These are phyloP conservation scores for Eilema griseolum DNA, from an alignment of 2,888 invertebrate species.

Conservation along the genomic window DNA sequence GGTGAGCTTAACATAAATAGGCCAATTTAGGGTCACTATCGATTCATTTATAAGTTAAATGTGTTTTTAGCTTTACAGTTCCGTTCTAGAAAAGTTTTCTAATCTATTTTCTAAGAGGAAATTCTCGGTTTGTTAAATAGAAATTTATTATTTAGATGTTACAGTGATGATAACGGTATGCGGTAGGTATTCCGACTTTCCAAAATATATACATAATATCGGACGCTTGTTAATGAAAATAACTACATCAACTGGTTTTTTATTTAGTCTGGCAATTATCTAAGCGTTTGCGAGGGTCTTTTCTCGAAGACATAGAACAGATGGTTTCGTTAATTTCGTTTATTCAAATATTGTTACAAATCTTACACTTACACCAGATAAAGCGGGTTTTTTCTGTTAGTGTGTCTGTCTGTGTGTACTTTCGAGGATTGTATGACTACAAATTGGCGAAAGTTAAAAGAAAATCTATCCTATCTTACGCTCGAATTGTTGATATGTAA, in stretches of 20 bases:
- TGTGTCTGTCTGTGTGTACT: too few species aligned
- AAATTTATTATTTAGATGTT: conserved; percentile 34
- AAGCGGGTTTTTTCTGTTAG: not conserved
- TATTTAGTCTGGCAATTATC: conserved; percentile 36
- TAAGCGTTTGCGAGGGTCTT: conserved; percentile 23
- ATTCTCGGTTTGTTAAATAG: conserved; percentile 32
- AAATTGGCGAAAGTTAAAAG: conserved; percentile 7
- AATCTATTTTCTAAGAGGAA: conserved; percentile 12
- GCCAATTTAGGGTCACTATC: conserved; percentile 34
- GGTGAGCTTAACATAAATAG: conserved; percentile 84
- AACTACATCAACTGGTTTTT: conserved; percentile 42
- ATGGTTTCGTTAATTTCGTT: not conserved
- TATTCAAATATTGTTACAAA: not conserved
- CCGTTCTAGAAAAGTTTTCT: conserved; percentile 31
- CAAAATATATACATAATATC: conserved; percentile 42
- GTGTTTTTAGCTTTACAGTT: conserved; percentile 37
- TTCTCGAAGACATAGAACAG: conserved; percentile 14
- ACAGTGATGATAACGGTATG: conserved; percentile 43
- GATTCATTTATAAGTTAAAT: conserved; percentile 28
- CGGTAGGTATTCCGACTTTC: conserved; percentile 41
- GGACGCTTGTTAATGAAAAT: conserved; percentile 44
- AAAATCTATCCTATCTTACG: conserved; percentile 11
- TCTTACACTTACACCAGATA: not conserved
- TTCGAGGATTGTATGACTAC: conserved; percentile 4
- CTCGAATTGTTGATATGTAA: conserved; percentile 17